phyloP scores from a whole-genome alignment of 2,797 vertebrate species.

The Phoebastria nigripes region DNA sequence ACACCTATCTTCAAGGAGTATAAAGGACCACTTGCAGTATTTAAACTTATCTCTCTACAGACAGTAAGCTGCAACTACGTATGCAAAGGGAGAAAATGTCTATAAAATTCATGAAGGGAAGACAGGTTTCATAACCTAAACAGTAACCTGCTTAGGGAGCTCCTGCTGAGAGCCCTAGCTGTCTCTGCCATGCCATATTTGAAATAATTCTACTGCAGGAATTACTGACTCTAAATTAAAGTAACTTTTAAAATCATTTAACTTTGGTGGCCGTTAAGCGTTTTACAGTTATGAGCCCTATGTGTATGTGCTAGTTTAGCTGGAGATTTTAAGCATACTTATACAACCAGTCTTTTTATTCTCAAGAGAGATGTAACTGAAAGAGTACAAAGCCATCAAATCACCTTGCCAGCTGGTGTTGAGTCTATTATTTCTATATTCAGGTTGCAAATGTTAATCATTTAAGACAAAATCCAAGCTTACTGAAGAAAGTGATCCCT shows the following conservation, averaged over 20 bases:
- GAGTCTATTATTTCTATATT: neutral
- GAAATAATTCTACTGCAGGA: neutral
- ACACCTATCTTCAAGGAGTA: neutral
- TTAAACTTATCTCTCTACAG: neutral
- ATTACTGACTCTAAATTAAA: neutral
- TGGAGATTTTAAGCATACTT: neutral
- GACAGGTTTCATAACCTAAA: neutral
- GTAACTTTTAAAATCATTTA: neutral
- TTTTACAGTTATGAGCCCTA: neutral
- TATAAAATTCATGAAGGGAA: neutral
- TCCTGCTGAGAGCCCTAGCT: neutral
- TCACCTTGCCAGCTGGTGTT: neutral
- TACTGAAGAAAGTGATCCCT: neutral
- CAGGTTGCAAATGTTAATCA: neutral
- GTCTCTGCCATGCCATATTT: neutral
- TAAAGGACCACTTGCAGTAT: neutral
- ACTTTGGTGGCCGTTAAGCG: neutral
- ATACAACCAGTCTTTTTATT: neutral
- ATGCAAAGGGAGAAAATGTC: neutral
- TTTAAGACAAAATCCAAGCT: neutral
- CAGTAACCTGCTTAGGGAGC: neutral
- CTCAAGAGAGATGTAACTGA: neutral
- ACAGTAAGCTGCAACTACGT: neutral
- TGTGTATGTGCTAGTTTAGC: neutral
- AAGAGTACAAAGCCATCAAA: neutral